These are phyloP conservation scores for Platygyra sinensis DNA, from an alignment of 64 coral and sea anemone species.

Conservation along the genomic window DNA sequence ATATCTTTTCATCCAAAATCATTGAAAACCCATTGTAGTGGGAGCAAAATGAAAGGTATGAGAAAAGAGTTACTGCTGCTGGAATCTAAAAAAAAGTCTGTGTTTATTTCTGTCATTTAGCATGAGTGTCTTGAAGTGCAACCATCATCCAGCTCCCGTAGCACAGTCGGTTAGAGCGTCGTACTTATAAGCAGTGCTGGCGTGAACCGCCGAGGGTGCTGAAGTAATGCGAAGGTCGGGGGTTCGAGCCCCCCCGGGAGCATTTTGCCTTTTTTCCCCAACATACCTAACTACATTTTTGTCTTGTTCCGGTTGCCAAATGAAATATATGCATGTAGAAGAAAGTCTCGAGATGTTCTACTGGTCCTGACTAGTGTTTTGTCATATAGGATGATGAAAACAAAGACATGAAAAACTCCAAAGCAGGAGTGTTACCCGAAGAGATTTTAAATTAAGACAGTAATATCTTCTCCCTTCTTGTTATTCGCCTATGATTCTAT, in stretches of 20 bases:
- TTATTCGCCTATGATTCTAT: too few relatives aligned
- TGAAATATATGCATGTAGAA: conserved; percentile 97
- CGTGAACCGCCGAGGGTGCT: background rate
- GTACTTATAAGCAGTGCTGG: conserved; percentile 14
- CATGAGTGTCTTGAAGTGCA: too few relatives aligned
- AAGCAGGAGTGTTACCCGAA: conserved; percentile 63
- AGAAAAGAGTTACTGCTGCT: too few relatives aligned
- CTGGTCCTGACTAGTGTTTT: conserved; percentile 78
- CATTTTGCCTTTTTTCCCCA: background rate
- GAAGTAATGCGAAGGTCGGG: background rate
- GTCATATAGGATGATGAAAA: conserved; percentile 98
- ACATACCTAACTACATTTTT: background rate
- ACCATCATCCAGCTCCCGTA: background rate
- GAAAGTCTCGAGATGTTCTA: conserved; percentile 75
- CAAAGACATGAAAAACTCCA: conserved; percentile 85
- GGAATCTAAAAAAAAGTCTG: too few relatives aligned
- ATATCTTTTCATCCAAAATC: too few relatives aligned
- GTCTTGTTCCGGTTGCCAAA: conserved; percentile 77
- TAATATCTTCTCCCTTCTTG: too few relatives aligned
- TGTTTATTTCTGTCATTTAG: too few relatives aligned
- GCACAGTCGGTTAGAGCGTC: conserved; percentile 21
- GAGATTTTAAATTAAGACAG: too few relatives aligned
- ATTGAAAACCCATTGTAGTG: too few relatives aligned
- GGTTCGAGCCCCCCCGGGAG: background rate
- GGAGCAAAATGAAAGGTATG: too few relatives aligned